These are phyloP conservation scores for Cyanocitta stelleri DNA, from an alignment of 2,113 vertebrate species.

Conservation along the genomic window DNA sequence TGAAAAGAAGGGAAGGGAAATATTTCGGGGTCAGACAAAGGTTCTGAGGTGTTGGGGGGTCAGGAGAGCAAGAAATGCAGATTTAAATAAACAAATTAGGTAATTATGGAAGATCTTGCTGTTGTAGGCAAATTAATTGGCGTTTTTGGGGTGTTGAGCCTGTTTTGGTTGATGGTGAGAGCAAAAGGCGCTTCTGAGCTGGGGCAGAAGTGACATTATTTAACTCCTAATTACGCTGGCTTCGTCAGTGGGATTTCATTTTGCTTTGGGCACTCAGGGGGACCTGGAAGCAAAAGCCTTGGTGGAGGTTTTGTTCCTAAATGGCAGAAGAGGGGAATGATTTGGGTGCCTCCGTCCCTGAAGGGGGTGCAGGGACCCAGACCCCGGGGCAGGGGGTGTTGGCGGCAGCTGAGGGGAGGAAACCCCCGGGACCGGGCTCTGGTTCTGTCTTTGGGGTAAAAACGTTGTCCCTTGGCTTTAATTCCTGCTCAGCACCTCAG, in stretches of 20 bases:
- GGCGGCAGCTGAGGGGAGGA: too few relatives aligned
- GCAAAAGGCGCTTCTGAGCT: not conserved
- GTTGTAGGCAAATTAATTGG: not conserved
- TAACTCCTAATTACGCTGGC: rapidly evolving
- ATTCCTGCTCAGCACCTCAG: not conserved
- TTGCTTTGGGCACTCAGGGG: not conserved
- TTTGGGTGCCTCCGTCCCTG: not conserved
- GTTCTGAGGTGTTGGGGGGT: not conserved
- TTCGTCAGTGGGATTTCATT: not conserved
- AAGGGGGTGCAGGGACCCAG: not conserved
- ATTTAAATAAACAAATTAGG: not conserved
- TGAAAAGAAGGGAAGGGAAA: not conserved
- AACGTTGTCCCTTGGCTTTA: not conserved
- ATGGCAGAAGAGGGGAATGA: rapidly evolving
- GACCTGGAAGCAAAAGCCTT: not conserved
- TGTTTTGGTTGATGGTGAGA: not conserved
- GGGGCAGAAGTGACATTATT: not conserved
- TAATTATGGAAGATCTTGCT: not conserved
- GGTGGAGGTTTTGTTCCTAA: not conserved
- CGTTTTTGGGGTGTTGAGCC: not conserved
- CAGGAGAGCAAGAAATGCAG: not conserved
- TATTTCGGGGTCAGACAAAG: not conserved
- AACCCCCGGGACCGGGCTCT: not conserved
- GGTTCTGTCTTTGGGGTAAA: not conserved
- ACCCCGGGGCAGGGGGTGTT: too few relatives aligned